These are phyloP conservation scores for Pampusana beccarii DNA, from an alignment of 2,113 vertebrate species.

Conservation along the genomic window DNA sequence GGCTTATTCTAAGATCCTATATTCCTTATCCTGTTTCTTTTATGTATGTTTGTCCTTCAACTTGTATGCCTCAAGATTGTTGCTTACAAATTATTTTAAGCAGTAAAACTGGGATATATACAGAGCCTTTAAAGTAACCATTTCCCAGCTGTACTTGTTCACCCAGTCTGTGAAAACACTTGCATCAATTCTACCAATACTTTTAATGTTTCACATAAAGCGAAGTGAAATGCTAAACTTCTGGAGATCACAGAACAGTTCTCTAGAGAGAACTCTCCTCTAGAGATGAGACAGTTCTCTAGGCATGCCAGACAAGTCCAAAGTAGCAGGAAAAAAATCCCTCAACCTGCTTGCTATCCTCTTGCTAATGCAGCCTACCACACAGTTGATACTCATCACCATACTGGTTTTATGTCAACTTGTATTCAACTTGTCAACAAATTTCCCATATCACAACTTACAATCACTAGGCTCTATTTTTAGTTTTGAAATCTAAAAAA, in stretches of 20 bases:
- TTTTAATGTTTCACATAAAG: not conserved
- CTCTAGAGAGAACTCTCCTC: not conserved
- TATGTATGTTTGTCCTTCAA: not conserved
- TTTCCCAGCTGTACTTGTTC: not conserved
- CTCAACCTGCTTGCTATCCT: not conserved
- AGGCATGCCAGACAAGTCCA: not conserved
- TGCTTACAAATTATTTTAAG: not conserved
- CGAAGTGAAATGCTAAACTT: not conserved
- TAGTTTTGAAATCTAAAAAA: not conserved
- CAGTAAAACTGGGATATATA: not conserved
- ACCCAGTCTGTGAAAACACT: not conserved
- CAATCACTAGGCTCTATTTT: not conserved
- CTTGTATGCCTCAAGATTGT: not conserved
- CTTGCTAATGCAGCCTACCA: not conserved
- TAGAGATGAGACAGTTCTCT: not conserved
- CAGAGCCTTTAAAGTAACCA: not conserved
- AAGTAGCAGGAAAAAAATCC: not conserved
- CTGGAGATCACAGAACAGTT: not conserved
- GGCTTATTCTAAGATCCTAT: not conserved
- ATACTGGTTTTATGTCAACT: not conserved
- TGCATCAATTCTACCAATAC: not conserved
- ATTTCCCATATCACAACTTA: not conserved
- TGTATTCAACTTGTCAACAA: not conserved
- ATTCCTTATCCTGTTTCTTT: not conserved
- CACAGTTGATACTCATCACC: not conserved